Percentiles rank a stretch among this genome's conserved stretches.
phyloP scores from a whole-genome alignment of 2,113 vertebrate genomes.

The Gnathonemus longibarbis region DNA sequence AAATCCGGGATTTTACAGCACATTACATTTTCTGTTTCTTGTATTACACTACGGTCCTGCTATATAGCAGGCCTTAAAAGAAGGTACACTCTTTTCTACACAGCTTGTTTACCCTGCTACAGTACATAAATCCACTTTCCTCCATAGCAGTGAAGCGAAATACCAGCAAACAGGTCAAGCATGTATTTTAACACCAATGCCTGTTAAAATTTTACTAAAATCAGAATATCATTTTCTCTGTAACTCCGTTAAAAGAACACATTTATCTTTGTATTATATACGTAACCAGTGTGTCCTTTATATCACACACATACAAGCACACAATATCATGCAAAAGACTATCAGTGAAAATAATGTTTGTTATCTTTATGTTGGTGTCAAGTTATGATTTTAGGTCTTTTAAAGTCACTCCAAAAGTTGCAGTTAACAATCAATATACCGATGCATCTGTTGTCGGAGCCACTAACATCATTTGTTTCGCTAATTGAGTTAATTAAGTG shows the following conservation, averaged over 20 bases:
- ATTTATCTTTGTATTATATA: background rate
- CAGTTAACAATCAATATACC: background rate
- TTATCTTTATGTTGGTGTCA: background rate
- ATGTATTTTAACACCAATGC: background rate
- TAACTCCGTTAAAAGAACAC: background rate
- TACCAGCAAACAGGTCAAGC: background rate
- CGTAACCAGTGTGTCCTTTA: background rate
- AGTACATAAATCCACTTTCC: background rate
- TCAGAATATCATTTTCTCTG: background rate
- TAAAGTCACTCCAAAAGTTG: background rate
- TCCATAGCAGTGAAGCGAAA: background rate
- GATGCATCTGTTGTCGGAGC: background rate
- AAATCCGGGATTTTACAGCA: conserved; percentile 20
- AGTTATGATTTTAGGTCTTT: background rate
- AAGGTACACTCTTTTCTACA: background rate
- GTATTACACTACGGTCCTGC: background rate
- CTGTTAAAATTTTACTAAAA: background rate
- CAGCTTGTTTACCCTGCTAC: background rate
- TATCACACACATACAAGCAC: background rate
- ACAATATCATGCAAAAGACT: background rate
- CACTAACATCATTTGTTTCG: background rate
- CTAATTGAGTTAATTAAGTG: background rate
- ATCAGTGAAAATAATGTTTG: background rate
- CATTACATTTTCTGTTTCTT: background rate
- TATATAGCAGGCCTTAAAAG: background rate